Base-by-base conservation (phyloP, 1,140 invertebrate genomes). In the Olivierus martensii region DNA sequence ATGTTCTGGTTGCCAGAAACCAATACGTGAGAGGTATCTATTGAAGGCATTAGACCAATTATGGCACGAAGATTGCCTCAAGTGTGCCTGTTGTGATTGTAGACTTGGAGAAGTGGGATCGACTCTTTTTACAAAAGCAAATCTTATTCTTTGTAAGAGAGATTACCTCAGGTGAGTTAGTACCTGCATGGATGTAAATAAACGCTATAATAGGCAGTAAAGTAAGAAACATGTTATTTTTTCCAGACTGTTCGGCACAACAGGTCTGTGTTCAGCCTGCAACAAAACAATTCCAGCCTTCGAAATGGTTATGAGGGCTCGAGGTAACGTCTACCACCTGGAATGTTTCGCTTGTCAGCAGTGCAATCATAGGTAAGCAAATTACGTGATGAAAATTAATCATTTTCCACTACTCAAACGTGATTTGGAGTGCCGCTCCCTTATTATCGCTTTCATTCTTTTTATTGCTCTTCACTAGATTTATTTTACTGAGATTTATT, bases 341-440 rank as follows among this genome's bases (percentile, higher is more conserved):
- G 90, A 95, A 67, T 95, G 91, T 68, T 95, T 95, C 69, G 88
- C 89, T 56, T 95, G 91, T 74, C 88, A 93, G 69, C 85, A 92
- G 67, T 95, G 90, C 70, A 90, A 88, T 76, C 87, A 93, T 75
- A 90, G 89, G 89, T 93, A 71, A 75, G 61, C 52, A 18, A 45
- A 53, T 56, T 36, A 56, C 56, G 22, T 43, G 36, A 17, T 52
- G 35, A 46, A 19, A 12, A 17, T 28, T 28, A 28, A 28, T 28
- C 28, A 28, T 28, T 28, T 28, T 28, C 28, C 28, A 9, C 28
- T 9, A 28, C 28, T 28, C 28, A 28, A 28, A 28, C 28, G 28
- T 28, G 28, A 28, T 28, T 28, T 28, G 4, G 28, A 28, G 9
- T 4, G 4, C 4, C 28, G 4, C 28, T 28, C 4, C 28, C 28